Conservation (phyloP, 1,140 invertebrate genomes). For the Drosophila obscura region DNA sequence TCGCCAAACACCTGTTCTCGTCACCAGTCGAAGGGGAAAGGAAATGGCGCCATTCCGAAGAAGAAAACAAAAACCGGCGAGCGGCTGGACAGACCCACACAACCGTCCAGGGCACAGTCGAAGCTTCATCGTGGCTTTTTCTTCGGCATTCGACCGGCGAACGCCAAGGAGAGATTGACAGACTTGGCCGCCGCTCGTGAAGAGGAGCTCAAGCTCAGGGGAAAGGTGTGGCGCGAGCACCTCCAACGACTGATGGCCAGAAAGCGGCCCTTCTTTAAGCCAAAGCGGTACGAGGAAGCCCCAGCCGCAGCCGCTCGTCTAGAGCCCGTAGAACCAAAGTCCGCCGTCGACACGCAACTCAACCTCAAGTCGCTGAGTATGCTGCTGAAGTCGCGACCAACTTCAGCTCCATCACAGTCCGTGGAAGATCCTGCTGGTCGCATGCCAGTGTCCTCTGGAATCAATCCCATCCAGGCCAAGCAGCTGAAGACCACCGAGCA, state of each 20-base stretch:
- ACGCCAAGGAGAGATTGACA: conserved; percentile 2
- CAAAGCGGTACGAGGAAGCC: conserved; percentile 31
- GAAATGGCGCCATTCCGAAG: not conserved
- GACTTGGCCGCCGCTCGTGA: conserved; percentile 17
- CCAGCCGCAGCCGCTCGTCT: conserved; percentile 46
- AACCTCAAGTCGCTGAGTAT: not conserved
- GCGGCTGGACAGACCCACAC: conserved; percentile 1
- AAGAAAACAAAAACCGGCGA: not conserved
- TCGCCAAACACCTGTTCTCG: conserved; percentile 9
- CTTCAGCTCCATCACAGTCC: not conserved
- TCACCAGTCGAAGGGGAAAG: not conserved
- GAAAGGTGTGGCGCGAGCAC: conserved; percentile 55
- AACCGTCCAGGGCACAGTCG: not conserved
- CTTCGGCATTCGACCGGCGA: conserved; percentile 44
- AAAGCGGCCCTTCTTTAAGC: conserved; percentile 3
- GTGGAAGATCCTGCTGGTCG: no score
- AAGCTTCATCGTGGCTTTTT: conserved; percentile 18
- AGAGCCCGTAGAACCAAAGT: conserved; percentile 4
- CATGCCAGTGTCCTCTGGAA: not conserved
- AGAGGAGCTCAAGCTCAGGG: conserved; percentile 52
- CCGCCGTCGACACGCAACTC: no score
- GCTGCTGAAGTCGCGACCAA: not conserved
- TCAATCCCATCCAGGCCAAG: no score
- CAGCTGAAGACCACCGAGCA: not conserved
- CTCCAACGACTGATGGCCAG: conserved; percentile 7